Conservation (phyloP, 2,888 invertebrate species). For the Catocala sponsa region DNA sequence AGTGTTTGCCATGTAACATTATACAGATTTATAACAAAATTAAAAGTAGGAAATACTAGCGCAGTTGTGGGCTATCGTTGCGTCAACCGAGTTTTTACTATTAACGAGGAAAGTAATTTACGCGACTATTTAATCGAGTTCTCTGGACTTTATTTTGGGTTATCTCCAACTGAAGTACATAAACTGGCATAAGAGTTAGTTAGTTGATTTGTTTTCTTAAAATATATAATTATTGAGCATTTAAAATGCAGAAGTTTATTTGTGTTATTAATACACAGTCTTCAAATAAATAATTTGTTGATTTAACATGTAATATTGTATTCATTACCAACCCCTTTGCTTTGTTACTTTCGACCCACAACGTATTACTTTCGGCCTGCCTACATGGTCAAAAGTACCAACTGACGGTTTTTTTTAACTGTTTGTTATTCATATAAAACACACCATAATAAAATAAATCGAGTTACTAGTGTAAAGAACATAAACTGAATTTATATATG, state of each 20-base stretch:
- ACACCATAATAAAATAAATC: constrained; percentile 19
- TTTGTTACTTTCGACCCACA: constrained; percentile 41
- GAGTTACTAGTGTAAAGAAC: constrained; percentile 18
- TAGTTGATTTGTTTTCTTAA: not conserved
- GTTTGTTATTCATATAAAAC: constrained; percentile 8
- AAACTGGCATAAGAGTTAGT: no score
- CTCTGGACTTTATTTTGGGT: no score
- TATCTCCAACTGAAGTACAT: no score
- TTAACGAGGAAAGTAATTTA: not conserved
- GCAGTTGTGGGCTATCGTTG: constrained; percentile 34
- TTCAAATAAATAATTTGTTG: constrained; percentile 3
- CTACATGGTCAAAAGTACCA: constrained; percentile 37
- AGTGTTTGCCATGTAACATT: constrained; percentile 35
- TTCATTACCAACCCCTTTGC: constrained; percentile 27
- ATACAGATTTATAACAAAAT: constrained; percentile 33
- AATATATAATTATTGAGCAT: not conserved
- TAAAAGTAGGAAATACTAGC: constrained; percentile 33
- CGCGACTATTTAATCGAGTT: constrained; percentile 3
- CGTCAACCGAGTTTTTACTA: constrained; percentile 19
- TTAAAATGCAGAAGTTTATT: not conserved
- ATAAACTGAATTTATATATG: constrained; percentile 31
- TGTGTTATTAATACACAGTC: not conserved
- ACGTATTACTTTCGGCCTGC: constrained; percentile 40
- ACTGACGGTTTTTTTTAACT: constrained; percentile 32
- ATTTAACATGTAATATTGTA: constrained; percentile 22